A percentile compares a stretch with the other conserved stretches of the same genome.
phyloP scores from a whole-genome alignment of 2,888 invertebrate species.

The Torymus tubicola region DNA sequence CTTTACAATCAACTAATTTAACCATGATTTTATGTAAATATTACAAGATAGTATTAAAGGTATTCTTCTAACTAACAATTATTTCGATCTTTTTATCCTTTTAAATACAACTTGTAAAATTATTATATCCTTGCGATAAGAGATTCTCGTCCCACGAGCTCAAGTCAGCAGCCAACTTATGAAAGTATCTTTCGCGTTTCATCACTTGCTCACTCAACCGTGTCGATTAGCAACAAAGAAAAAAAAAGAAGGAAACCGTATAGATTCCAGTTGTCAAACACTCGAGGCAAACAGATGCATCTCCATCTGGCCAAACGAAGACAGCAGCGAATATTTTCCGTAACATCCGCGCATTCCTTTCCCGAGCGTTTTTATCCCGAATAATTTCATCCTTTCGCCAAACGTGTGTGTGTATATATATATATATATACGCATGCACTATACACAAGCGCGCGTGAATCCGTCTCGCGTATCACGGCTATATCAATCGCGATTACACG shows the following conservation, averaged over 20 bases:
- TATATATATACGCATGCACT: background rate
- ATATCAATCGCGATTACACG: slow-evolving; percentile 25
- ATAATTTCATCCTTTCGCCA: slow-evolving; percentile 23
- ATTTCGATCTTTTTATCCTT: too few relatives aligned
- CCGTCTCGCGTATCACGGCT: slow-evolving; percentile 19
- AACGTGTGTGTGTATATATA: background rate
- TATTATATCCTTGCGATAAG: too few relatives aligned
- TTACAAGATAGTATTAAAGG: too few relatives aligned
- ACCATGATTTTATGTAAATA: too few relatives aligned
- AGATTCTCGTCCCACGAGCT: too few relatives aligned
- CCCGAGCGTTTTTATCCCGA: slow-evolving; percentile 10
- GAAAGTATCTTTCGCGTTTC: slow-evolving; percentile 25
- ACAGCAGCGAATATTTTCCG: slow-evolving; percentile 20
- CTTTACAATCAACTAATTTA: too few relatives aligned
- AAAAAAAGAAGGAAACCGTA: background rate
- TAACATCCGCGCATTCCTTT: slow-evolving; percentile 19
- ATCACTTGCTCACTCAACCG: background rate
- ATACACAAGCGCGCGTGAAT: background rate
- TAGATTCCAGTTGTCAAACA: slow-evolving; percentile 29
- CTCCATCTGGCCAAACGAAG: background rate
- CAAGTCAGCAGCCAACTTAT: slow-evolving; percentile 1
- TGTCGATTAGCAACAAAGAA: background rate
- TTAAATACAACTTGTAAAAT: too few relatives aligned
- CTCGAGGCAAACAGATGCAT: slow-evolving; percentile 16
- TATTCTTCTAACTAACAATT: too few relatives aligned